Percentiles rank a stretch among this genome's conserved stretches.
Conservation (phyloP, 2,797 vertebrate species). For the Ispidina lecontei region DNA sequence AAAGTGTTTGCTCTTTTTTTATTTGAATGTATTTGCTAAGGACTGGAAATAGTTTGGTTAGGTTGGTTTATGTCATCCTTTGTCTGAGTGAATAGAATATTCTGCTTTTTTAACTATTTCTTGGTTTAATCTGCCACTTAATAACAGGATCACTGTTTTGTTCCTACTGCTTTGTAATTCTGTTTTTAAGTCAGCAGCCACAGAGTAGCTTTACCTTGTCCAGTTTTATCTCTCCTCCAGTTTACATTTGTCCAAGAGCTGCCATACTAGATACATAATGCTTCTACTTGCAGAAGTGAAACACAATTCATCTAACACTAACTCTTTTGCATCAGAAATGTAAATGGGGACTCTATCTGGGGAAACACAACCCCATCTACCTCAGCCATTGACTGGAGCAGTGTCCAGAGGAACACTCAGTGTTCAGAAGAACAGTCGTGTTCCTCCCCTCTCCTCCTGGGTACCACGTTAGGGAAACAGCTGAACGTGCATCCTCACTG, state of each 20-base stretch:
- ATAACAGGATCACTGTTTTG: background rate
- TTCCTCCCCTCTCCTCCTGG: background rate
- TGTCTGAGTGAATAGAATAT: background rate
- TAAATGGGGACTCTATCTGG: constrained; percentile 56
- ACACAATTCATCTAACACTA: background rate
- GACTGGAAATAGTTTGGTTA: background rate
- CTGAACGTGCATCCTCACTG: background rate
- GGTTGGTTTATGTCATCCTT: background rate
- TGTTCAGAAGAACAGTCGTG: background rate
- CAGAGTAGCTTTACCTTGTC: background rate
- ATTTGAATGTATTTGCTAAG: background rate
- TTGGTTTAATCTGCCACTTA: background rate
- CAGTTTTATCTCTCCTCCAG: background rate
- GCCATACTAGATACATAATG: background rate
- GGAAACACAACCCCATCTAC: constrained; percentile 61
- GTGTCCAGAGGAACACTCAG: background rate
- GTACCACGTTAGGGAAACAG: background rate
- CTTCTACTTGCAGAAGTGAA: background rate
- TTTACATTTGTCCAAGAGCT: background rate
- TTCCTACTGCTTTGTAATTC: background rate
- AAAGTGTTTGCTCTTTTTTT: background rate
- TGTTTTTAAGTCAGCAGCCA: background rate
- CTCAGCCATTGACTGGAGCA: constrained; percentile 25
- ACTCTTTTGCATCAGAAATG: background rate
- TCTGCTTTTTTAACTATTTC: background rate